Percentiles rank a stretch among this genome's conserved stretches.
phyloP scores from a whole-genome alignment of 2,888 invertebrate species.

The Augochlorella aurata region DNA sequence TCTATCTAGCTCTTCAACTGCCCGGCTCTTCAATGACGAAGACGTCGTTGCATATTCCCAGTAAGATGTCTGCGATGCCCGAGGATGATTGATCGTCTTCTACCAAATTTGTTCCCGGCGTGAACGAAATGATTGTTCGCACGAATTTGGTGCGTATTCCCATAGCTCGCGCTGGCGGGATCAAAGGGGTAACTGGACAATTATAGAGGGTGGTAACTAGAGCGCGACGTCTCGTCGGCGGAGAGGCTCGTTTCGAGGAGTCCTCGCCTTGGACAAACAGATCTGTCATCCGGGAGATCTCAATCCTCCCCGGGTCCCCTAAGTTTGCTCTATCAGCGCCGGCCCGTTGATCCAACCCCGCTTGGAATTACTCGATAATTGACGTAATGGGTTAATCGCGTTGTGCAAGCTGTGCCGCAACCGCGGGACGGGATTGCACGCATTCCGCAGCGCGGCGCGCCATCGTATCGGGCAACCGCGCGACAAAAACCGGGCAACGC shows the following conservation, averaged over 20 bases:
- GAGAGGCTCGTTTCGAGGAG: not conserved
- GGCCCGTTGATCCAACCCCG: constrained; percentile 2
- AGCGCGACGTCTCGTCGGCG: constrained; percentile 56
- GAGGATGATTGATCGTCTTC: too few species aligned
- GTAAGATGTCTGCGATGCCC: too few species aligned
- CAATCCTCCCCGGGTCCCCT: not conserved
- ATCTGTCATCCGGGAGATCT: not conserved
- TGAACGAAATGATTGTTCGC: too few species aligned
- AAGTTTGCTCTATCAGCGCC: not conserved
- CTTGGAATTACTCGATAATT: constrained; percentile 24
- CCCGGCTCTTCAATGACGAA: too few species aligned
- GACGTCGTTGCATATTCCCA: too few species aligned
- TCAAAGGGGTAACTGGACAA: constrained; percentile 48
- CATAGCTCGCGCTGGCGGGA: constrained; percentile 2
- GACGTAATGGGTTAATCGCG: constrained; percentile 31
- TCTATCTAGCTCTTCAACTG: too few species aligned
- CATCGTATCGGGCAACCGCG: constrained; percentile 13
- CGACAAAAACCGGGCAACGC: constrained; percentile 37
- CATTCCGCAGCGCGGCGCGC: constrained; percentile 32
- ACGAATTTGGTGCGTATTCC: not conserved
- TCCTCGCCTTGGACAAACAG: not conserved
- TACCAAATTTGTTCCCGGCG: too few species aligned
- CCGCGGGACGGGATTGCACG: constrained; percentile 35
- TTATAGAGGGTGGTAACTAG: constrained; percentile 63
- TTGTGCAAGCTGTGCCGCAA: constrained; percentile 25